Evolutionary conservation across 2,797 vertebrate genomes (phyloP), one percentile per base, ranked within the genome.

Genomic region (Australoheros facetus): DNA sequence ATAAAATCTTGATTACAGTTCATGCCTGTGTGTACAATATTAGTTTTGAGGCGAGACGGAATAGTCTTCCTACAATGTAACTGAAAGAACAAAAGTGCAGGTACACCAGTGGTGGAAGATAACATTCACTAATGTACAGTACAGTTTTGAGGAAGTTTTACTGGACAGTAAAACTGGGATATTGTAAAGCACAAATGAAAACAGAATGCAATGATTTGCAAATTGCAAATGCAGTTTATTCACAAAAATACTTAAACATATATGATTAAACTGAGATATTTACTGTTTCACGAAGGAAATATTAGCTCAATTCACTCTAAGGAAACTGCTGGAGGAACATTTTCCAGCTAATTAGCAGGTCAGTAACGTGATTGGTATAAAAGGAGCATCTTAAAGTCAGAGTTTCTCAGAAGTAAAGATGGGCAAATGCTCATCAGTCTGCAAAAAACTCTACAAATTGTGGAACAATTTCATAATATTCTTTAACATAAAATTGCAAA

Each of bases 1-100:
- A 58, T 75, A 58, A 75, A 78, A 78, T 56, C 54, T 21, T 60
- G 26, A 53, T 72, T 21, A 37, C 14, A 71, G 37, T 66, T 19
- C 34, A 32, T 34, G 34, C 62, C 53, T 9, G 10, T 57, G 54
- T 70, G 56, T 51, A 55, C 17, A 16, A 60, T 34, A 72, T 45
- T 58, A 48, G 6, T 37, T 51, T 34, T 74, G 39, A 73, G n/a
- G 26, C 11, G 51, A 30, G 45, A 69, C 11, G 14, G 64, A 69
- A 2, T 53, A 69, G 26, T 28, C 45, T 69, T 6, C 26, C 45
- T 51, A 1, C 45, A 69, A 19, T 32, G 42, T 53, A 69, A 69
- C n/a, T 69, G 45, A 53, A 53, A 53, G 32, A 32, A 69, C 17
- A 4, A 48, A 48, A 48, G 28, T 7, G 28, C 42, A 51, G 19